Conservation (phyloP, 2,113 vertebrate genomes). For the Chrysochloris asiatica region DNA sequence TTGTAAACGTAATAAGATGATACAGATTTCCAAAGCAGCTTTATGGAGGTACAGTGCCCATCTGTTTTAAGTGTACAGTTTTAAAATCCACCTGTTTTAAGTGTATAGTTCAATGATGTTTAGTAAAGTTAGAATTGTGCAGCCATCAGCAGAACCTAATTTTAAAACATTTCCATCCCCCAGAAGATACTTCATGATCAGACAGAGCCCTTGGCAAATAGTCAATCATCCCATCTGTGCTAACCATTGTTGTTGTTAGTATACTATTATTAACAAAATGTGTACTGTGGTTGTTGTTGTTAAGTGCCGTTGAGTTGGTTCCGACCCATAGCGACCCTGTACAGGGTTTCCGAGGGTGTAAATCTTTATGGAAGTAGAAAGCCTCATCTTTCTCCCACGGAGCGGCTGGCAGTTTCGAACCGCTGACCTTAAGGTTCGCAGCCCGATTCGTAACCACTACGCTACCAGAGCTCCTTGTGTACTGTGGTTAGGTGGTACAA, state of each 20-base stretch:
- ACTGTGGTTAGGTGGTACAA: not conserved
- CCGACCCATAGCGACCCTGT: no score
- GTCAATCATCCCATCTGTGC: not conserved
- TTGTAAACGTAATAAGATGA: not conserved
- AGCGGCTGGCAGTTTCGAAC: no score
- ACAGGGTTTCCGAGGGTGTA: no score
- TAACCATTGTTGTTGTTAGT: no score
- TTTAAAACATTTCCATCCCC: slow-evolving; percentile 46
- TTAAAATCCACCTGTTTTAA: no score
- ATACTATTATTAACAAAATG: not conserved
- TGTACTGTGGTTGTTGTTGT: not conserved
- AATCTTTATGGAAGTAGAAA: no score
- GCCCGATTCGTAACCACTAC: no score
- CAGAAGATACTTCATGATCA: not conserved
- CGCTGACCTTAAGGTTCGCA: no score
- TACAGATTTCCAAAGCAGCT: not conserved
- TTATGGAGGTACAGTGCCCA: not conserved
- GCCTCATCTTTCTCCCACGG: no score
- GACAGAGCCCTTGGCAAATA: not conserved
- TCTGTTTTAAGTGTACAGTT: not conserved
- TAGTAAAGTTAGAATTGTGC: slow-evolving; percentile 16
- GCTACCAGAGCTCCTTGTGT: no score
- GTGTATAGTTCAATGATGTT: not conserved
- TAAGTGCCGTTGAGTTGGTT: no score
- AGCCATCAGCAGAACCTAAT: slow-evolving; percentile 33